A percentile compares a stretch with the other conserved stretches of the same genome.
Conservation (phyloP, 1,140 invertebrate species). For the Aphis craccivora region DNA sequence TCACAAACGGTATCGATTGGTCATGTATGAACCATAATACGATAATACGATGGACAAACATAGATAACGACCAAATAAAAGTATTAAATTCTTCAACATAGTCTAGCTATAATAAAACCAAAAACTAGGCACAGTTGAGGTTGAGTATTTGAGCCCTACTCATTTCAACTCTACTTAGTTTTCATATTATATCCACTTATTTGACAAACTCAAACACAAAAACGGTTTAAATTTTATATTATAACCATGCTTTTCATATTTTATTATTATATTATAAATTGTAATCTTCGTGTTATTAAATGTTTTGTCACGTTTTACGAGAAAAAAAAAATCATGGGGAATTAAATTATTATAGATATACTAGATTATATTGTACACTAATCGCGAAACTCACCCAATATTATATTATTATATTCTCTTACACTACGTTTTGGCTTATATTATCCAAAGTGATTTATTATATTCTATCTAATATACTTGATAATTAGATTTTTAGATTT, state of each 20-base stretch:
- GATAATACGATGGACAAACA: not conserved
- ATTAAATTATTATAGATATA: conserved; percentile 35
- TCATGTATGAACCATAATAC: not conserved
- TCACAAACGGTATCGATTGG: no score
- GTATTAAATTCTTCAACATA: not conserved
- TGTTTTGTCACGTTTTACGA: not conserved
- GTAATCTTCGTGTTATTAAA: conserved; percentile 22
- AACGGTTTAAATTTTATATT: not conserved
- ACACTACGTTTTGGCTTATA: conserved; percentile 28
- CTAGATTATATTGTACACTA: not conserved
- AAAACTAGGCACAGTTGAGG: conserved; percentile 47
- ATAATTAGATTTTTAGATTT: not conserved
- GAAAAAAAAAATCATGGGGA: conserved; percentile 23
- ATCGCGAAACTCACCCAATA: conserved; percentile 19
- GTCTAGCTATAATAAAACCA: not conserved
- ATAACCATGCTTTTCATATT: not conserved
- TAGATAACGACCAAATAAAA: no score
- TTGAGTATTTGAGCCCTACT: conserved; percentile 51
- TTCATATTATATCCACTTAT: not conserved
- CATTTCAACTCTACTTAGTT: conserved; percentile 52
- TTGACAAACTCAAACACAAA: conserved; percentile 43
- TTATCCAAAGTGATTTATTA: conserved; percentile 11
- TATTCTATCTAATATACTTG: not conserved
- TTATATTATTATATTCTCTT: not conserved
- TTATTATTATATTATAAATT: conserved; percentile 27